Conservation (phyloP, 2,888 invertebrate genomes). For the Lochmaea crataegi region DNA sequence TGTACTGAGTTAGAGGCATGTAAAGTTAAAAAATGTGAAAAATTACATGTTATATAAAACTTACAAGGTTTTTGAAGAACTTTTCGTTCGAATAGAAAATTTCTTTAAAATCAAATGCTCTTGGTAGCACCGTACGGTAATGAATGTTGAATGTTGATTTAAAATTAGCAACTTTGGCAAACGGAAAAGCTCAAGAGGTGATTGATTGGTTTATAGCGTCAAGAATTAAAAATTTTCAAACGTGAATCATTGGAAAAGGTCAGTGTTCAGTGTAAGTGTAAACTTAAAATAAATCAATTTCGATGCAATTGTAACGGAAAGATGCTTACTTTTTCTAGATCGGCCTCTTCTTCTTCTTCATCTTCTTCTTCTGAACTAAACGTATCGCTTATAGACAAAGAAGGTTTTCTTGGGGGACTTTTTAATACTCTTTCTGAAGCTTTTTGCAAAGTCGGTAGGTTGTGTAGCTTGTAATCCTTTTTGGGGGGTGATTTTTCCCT, state of each 20-base stretch:
- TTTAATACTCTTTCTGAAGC: conserved; percentile 59
- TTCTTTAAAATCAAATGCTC: neutral
- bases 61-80: neutral
- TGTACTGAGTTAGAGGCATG: neutral
- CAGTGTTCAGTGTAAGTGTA: too few species aligned
- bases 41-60: neutral
- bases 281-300: neutral
- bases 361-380: conserved; percentile 38
- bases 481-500: conserved; percentile 60
- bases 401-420: conserved; percentile 51
- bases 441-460: conserved; percentile 58
- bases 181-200: conserved; percentile 24
- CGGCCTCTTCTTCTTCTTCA: conserved; percentile 45
- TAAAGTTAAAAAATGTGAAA: too few species aligned
- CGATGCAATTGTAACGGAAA: neutral
- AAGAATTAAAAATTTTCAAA: conserved; percentile 4
- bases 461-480: conserved; percentile 57
- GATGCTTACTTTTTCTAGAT: conserved; percentile 54
- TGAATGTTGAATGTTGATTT: conserved; percentile 24
- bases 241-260: too few species aligned
- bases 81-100: neutral
- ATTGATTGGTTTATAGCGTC: conserved; percentile 13
- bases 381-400: conserved; percentile 45
- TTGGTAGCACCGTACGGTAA: neutral
- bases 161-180: conserved; percentile 37